Evolutionary conservation across 2,888 invertebrate species (phyloP), one percentile per base, ranked within the genome.

Genomic region (Heteromyza rotundicornis): DNA sequence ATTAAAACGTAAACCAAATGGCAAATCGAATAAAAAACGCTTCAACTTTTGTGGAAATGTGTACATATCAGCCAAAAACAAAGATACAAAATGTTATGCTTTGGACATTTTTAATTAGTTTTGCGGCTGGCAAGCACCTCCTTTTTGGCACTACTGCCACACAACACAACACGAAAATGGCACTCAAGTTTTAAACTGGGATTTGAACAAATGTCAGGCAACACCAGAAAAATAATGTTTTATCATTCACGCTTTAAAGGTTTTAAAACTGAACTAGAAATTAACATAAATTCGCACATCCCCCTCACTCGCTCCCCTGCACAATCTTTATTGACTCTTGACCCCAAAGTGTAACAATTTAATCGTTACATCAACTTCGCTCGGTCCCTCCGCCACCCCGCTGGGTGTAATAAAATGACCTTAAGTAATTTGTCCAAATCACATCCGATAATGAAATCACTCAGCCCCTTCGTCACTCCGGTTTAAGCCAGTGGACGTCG

Each of bases 381-480:
- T n/a, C n/a, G n/a, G 14, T 40, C 47, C 5, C 14, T 3, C 40
- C 40, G 20, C 19, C 47, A 17, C 47, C 17, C 47, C 17, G 19
- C 20, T n/a, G n/a, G n/a, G 20, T 47, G 47, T 14, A 2, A 14
- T 19, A 7, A 47, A 47, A 20, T 47, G 47, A 47, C 47, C 47
- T 47, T 20, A 47, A 47, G 47, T 47, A 2, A 47, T 47, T 47
- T 47, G 47, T 47, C 5, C 47, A 5, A 47, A 47, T 47, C 47
- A 47, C 47, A 47, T 19, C 19, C 47, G 8, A 47, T 47, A 47
- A 47, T 47, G 47, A 47, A 47, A 47, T 47, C 47, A 47, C 19
- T 17, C 47, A 47, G 19, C 47, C 47, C 19, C 7, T n/a, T 10
- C 20, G 7, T 19, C 47, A 19, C 47, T 47, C 47, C 14, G 8